Evolutionary conservation across 1,140 invertebrate species (phyloP).

Genomic region (Cotesia glomerata): DNA sequence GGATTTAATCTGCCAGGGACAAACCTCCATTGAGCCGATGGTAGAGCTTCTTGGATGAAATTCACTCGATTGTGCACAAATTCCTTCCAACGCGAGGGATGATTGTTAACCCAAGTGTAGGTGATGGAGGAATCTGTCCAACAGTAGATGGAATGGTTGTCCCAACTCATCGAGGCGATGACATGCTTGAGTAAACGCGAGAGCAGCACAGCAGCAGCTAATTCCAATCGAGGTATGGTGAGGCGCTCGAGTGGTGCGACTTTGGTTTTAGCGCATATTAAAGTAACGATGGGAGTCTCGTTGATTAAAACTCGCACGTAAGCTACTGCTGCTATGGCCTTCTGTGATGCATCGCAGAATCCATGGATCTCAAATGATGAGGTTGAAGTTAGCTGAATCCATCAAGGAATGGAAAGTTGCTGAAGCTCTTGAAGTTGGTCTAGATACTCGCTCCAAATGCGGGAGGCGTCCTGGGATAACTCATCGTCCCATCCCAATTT

Average conservation of each 20-base stretch:
- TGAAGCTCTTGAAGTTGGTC: not conserved
- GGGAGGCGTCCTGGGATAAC: slow-evolving; percentile 11
- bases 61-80: slow-evolving; percentile 52
- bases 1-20: slow-evolving; percentile 45
- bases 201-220: slow-evolving; percentile 32
- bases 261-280: slow-evolving; percentile 38
- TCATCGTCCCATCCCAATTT: slow-evolving; percentile 46
- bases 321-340: slow-evolving; percentile 28
- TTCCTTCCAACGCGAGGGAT: slow-evolving; percentile 38
- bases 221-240: slow-evolving; percentile 44
- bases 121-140: slow-evolving; percentile 48
- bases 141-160: slow-evolving; percentile 33
- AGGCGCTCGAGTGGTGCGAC: slow-evolving; percentile 41
- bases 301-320: slow-evolving; percentile 22
- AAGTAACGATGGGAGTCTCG: not conserved
- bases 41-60: slow-evolving; percentile 40
- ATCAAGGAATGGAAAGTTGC: slow-evolving; percentile 12
- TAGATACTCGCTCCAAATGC: slow-evolving; percentile 14
- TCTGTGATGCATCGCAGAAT: slow-evolving; percentile 35
- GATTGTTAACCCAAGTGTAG: slow-evolving; percentile 39
- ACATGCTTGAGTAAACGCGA: slow-evolving; percentile 11
- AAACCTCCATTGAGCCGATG: slow-evolving; percentile 38
- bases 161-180: not conserved
- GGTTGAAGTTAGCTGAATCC: slow-evolving; percentile 11
- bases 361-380: slow-evolving; percentile 28